These are phyloP conservation scores for Atherinosoma microstoma DNA, from an alignment of 2,797 vertebrate species.

Conservation along the genomic window DNA sequence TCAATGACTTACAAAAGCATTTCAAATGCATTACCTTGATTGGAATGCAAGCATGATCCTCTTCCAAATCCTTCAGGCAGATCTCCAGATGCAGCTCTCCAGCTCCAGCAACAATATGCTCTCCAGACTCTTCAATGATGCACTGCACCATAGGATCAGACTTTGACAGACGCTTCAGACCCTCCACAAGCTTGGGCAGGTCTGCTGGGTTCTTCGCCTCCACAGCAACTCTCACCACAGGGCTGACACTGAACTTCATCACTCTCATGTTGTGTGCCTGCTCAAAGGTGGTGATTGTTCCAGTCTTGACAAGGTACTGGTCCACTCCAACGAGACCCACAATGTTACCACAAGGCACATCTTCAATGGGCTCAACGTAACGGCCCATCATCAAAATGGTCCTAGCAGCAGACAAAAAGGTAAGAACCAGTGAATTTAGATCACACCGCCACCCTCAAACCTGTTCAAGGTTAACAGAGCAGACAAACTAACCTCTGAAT, in stretches of 20 bases:
- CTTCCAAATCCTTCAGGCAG: conserved; percentile 96
- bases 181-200: conserved; percentile 96
- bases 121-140: conserved; percentile 97
- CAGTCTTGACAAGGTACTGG: conserved; percentile 94
- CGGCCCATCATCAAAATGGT: conserved; percentile 98
- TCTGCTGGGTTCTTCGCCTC: conserved; percentile 95
- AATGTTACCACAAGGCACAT: conserved; percentile 96
- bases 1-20: background rate
- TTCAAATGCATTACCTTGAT: conserved; percentile 84
- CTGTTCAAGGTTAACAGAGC: background rate
- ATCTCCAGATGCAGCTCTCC: conserved; percentile 97
- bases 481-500: conserved; percentile 90
- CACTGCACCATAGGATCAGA: conserved; percentile 99
- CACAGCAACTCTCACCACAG: conserved; percentile 94
- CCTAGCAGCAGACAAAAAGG: conserved; percentile 62
- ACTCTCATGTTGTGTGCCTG: conserved; percentile 95
- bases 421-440: background rate
- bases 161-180: conserved; percentile 94
- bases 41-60: conserved; percentile 96
- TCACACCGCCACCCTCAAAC: background rate
- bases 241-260: conserved; percentile 98
- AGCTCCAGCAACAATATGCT: conserved; percentile 94
- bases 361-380: conserved; percentile 94
- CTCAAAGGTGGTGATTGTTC: conserved; percentile 95
- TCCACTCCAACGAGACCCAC: conserved; percentile 95